These are phyloP conservation scores for Eufriesea mexicana DNA, from an alignment of 1,140 invertebrate genomes.

Conservation along the genomic window DNA sequence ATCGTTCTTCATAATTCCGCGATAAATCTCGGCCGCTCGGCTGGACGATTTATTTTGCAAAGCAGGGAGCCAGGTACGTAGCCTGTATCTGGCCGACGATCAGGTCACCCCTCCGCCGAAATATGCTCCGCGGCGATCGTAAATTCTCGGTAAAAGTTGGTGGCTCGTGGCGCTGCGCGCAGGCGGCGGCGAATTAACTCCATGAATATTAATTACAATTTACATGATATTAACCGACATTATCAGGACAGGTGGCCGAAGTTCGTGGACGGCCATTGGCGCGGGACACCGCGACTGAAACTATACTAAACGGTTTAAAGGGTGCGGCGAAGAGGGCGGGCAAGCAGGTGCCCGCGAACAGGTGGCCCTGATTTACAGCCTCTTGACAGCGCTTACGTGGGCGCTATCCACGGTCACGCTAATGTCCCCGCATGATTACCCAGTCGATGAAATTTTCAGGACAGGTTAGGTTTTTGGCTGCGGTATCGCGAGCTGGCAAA, in stretches of 20 bases:
- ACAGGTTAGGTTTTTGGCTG: too few species aligned
- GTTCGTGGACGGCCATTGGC: slow-evolving; percentile 70
- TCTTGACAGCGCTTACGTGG: neutral
- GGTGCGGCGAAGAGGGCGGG: neutral
- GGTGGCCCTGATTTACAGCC: slow-evolving; percentile 61
- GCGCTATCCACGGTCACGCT: slow-evolving; percentile 17
- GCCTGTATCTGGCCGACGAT: slow-evolving; percentile 51
- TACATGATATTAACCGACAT: slow-evolving; percentile 81
- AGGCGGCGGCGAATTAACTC: slow-evolving; percentile 70
- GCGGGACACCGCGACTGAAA: slow-evolving; percentile 50
- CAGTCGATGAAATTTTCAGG: neutral
- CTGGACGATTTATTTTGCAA: slow-evolving; percentile 52
- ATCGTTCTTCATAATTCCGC: slow-evolving; percentile 42
- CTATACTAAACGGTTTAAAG: slow-evolving; percentile 47
- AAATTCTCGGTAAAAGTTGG: slow-evolving; percentile 75
- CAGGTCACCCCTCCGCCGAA: slow-evolving; percentile 53
- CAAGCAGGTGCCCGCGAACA: slow-evolving; percentile 52
- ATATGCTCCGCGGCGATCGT: slow-evolving; percentile 73
- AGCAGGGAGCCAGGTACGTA: neutral
- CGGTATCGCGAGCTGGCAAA: too few species aligned
- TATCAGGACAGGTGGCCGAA: slow-evolving; percentile 78
- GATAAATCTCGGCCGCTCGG: slow-evolving; percentile 27
- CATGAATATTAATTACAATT: slow-evolving; percentile 82
- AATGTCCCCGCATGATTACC: neutral
- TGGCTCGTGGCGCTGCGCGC: slow-evolving; percentile 26